A percentile compares a stretch with the other conserved stretches of the same genome.
Evolutionary conservation across 2,113 vertebrate genomes (phyloP).

Genomic region (Charina bottae): DNA sequence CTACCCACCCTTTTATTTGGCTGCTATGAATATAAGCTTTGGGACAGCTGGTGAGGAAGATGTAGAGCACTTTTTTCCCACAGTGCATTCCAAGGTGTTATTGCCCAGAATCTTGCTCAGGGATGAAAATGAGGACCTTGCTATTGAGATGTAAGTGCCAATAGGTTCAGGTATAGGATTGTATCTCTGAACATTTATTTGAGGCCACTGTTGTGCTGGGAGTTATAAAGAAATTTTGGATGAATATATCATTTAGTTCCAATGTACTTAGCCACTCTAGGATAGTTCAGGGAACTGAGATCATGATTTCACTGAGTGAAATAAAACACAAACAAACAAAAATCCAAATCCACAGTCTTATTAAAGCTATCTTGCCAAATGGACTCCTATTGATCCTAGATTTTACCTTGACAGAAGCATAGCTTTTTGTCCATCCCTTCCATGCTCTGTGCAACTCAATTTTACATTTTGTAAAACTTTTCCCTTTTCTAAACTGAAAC

Average conservation of each 20-base stretch:
- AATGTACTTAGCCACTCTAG: not conserved
- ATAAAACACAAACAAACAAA: not conserved
- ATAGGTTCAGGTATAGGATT: not conserved
- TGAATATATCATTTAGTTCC: slow-evolving; percentile 1
- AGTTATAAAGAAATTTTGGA: not conserved
- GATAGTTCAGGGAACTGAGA: slow-evolving; percentile 1
- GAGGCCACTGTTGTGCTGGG: not conserved
- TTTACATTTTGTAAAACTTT: not conserved
- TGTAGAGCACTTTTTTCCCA: not conserved
- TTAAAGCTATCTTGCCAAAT: slow-evolving; percentile 4
- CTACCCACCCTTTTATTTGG: not conserved
- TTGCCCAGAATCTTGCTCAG: not conserved
- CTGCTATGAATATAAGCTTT: not conserved
- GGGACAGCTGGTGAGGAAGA: not conserved
- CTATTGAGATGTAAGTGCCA: not conserved
- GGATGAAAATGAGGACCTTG: not conserved
- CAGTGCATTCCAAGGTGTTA: not conserved
- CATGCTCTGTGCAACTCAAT: fast-evolving
- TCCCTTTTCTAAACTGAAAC: not conserved
- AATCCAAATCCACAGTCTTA: not conserved
- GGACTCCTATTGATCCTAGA: not conserved
- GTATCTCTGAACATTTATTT: not conserved
- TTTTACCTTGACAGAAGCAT: slow-evolving; percentile 9
- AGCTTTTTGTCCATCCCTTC: slow-evolving; percentile 3
- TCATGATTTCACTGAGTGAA: not conserved